phyloP scores from a whole-genome alignment of 2,888 invertebrate genomes.

The Cistogaster globosa region DNA sequence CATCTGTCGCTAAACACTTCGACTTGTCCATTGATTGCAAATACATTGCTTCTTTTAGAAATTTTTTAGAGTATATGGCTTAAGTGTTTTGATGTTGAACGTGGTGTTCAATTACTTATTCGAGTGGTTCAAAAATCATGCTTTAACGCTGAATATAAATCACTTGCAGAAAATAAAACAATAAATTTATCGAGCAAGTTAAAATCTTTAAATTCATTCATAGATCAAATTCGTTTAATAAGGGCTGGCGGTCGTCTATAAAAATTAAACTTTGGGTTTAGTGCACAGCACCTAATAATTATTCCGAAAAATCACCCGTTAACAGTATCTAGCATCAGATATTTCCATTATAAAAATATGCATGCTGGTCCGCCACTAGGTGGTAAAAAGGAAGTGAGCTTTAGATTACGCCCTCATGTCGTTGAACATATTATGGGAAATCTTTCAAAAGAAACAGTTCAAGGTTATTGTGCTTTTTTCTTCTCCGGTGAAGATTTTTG shows the following conservation, averaged over 20 bases:
- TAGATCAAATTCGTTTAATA: no score
- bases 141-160: not conserved
- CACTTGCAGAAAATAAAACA: not conserved
- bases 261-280: not conserved
- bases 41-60: conserved; percentile 40
- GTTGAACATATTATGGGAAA: conserved; percentile 9
- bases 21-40: conserved; percentile 38
- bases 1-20: not conserved
- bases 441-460: no score
- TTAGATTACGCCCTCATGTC: conserved; percentile 16
- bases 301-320: conserved; percentile 32
- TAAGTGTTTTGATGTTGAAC: not conserved
- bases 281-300: conserved; percentile 35
- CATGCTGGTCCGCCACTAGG: conserved; percentile 71
- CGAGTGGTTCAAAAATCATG: conserved; percentile 15
- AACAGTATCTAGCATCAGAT: conserved; percentile 7
- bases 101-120: not conserved
- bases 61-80: conserved; percentile 15
- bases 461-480: conserved; percentile 30
- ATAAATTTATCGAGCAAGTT: conserved; percentile 4
- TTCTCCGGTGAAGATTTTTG: conserved; percentile 62
- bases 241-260: no score
- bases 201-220: not conserved
- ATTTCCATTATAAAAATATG: conserved; percentile 62
- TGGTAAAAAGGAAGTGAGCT: conserved; percentile 62